phyloP scores from a whole-genome alignment of 2,113 vertebrate genomes.

The Stegastes partitus region DNA sequence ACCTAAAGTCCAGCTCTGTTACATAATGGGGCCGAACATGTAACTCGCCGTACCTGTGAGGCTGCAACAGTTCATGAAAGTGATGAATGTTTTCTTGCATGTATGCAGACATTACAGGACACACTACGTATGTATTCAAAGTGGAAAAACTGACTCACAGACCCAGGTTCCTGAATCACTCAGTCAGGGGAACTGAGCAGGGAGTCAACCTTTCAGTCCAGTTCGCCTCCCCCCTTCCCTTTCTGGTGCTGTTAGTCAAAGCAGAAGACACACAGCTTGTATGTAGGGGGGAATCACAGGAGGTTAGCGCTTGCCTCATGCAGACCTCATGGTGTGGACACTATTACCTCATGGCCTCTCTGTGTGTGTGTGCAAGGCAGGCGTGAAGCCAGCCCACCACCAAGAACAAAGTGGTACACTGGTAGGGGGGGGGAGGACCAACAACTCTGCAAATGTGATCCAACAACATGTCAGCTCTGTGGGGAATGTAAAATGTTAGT shows the following conservation, averaged over 20 bases:
- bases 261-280: conserved; percentile 14
- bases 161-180: conserved; percentile 34
- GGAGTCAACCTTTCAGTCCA: conserved; percentile 30
- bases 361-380: neutral
- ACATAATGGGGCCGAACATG: conserved; percentile 22
- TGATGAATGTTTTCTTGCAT: conserved; percentile 10
- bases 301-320: conserved; percentile 60
- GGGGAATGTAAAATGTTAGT: conserved; percentile 20
- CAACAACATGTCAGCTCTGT: conserved; percentile 22
- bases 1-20: conserved; percentile 36
- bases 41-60: neutral
- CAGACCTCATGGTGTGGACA: conserved; percentile 41
- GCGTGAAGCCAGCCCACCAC: conserved; percentile 22
- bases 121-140: neutral
- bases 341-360: conserved; percentile 47
- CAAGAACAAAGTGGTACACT: conserved; percentile 8
- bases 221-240: conserved; percentile 7
- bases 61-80: conserved; percentile 15
- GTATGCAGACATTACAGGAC: neutral
- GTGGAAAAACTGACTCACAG: conserved; percentile 37
- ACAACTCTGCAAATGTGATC: conserved; percentile 40
- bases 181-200: conserved; percentile 9
- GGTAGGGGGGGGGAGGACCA: neutral
- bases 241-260: conserved; percentile 37
- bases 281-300: conserved; percentile 38